Evolutionary conservation across 2,888 invertebrate species (phyloP).

Genomic region (Steinernema scapterisci): DNA sequence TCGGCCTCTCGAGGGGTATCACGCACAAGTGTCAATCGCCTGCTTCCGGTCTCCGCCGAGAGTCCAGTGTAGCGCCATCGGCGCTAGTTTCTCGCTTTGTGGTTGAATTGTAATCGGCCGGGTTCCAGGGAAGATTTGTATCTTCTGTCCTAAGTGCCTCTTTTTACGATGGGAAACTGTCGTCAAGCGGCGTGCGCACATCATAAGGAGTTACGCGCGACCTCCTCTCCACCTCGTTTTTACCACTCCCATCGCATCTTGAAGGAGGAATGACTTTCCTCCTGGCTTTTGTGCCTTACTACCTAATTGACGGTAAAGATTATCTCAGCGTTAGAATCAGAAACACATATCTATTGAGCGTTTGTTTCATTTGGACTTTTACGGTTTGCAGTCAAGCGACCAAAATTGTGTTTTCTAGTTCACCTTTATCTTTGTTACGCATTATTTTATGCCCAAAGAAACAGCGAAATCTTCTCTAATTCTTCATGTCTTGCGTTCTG

Average conservation of each 20-base stretch:
- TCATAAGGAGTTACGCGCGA: slow-evolving; percentile 27
- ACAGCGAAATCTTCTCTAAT: too few relatives aligned
- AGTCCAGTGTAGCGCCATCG: not conserved
- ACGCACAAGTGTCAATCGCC: not conserved
- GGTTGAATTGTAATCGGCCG: not conserved
- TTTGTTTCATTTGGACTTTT: too few relatives aligned
- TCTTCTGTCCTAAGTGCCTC: not conserved
- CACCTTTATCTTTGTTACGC: too few relatives aligned
- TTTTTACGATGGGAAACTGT: slow-evolving; percentile 26
- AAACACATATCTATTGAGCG: too few relatives aligned
- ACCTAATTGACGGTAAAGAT: too few relatives aligned
- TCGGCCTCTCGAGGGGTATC: not conserved
- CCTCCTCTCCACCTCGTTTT: slow-evolving; percentile 17
- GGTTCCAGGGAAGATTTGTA: not conserved
- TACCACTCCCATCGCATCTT: not conserved
- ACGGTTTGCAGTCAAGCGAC: too few relatives aligned
- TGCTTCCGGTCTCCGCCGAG: not conserved
- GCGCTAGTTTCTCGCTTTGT: not conserved
- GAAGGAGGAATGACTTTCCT: too few relatives aligned
- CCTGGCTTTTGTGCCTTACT: too few relatives aligned
- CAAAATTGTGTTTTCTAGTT: too few relatives aligned
- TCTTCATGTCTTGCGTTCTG: too few relatives aligned
- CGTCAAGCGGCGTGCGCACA: slow-evolving; percentile 24
- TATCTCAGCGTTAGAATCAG: too few relatives aligned
- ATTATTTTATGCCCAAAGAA: too few relatives aligned